Evolutionary conservation across 2,888 invertebrate genomes (phyloP).

Genomic region (Pterobdella sp.): DNA sequence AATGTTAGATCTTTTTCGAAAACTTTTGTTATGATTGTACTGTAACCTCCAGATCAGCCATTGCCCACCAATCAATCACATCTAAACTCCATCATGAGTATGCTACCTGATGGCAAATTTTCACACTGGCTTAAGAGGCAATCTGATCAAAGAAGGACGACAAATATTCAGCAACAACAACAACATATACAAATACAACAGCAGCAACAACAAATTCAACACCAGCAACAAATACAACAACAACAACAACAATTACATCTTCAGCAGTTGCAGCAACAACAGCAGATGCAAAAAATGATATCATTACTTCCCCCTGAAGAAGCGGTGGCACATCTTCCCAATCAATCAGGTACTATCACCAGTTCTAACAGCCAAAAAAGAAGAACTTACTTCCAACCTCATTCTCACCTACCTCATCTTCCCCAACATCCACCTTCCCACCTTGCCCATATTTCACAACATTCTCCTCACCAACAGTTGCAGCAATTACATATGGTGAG

Average conservation of each 20-base stretch:
- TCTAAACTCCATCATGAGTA: conserved; percentile 30
- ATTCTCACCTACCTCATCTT: conserved; percentile 5
- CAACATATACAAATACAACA: conserved; percentile 18
- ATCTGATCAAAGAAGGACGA: conserved; percentile 39
- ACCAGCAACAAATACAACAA: conserved; percentile 28
- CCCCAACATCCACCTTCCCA: not conserved
- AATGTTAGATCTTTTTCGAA: no score
- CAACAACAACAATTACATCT: conserved; percentile 31
- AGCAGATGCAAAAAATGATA: conserved; percentile 25
- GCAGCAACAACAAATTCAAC: conserved; percentile 12
- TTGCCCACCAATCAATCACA: conserved; percentile 29
- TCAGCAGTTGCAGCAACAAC: conserved; percentile 30
- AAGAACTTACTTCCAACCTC: conserved; percentile 20
- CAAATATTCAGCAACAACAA: conserved; percentile 36
- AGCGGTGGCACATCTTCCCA: conserved; percentile 28
- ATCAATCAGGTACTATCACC: conserved; percentile 34
- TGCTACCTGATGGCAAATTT: conserved; percentile 12
- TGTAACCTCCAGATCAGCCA: conserved; percentile 28
- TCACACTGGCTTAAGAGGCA: conserved; percentile 26
- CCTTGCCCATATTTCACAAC: not conserved
- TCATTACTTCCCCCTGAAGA: conserved; percentile 12
- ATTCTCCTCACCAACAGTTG: conserved; percentile 10
- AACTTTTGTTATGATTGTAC: not conserved
- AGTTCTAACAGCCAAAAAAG: conserved; percentile 30
- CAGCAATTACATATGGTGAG: conserved; percentile 4